Conservation (phyloP, 1,140 invertebrate genomes). For the Zophobas morio region DNA sequence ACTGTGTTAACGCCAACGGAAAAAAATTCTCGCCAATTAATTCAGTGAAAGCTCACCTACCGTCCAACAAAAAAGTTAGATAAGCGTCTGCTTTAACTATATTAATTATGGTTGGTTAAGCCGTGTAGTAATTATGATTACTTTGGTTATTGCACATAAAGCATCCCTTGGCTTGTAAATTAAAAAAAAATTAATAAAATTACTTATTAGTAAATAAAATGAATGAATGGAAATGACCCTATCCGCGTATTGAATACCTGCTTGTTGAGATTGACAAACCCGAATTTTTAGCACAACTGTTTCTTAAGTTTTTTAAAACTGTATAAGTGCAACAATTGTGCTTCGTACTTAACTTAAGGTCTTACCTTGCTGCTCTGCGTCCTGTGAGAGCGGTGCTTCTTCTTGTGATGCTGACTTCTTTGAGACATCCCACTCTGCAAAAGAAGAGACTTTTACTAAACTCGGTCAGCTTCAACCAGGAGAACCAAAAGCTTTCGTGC, state of each 20-base stretch:
- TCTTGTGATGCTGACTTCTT: conserved; percentile 51
- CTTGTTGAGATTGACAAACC: conserved; percentile 41
- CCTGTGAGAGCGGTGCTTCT: conserved; percentile 52
- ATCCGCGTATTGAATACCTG: conserved; percentile 38
- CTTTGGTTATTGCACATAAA: conserved; percentile 55
- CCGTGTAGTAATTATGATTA: conserved; percentile 10
- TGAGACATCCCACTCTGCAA: conserved; percentile 64
- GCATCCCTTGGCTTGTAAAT: conserved; percentile 62
- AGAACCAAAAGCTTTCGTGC: conserved; percentile 14
- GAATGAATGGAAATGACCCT: conserved; percentile 45
- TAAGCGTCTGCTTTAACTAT: background rate
- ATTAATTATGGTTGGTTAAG: conserved; percentile 21
- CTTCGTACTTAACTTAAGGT: background rate
- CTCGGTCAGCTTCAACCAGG: too few species aligned
- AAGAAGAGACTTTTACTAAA: conserved; percentile 45
- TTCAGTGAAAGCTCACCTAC: conserved; percentile 33
- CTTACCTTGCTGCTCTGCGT: conserved; percentile 65
- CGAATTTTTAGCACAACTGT: conserved; percentile 23
- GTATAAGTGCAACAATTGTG: conserved; percentile 36
- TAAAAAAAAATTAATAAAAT: conserved; percentile 48
- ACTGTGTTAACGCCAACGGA: conserved; percentile 6
- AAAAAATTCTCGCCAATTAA: conserved; percentile 22
- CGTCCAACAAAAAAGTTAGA: conserved; percentile 11
- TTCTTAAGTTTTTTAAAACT: conserved; percentile 8
- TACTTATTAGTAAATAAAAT: conserved; percentile 36